Evolutionary conservation across 2,797 vertebrate genomes (phyloP).

Genomic region (Acrocephalus scirpaceus): DNA sequence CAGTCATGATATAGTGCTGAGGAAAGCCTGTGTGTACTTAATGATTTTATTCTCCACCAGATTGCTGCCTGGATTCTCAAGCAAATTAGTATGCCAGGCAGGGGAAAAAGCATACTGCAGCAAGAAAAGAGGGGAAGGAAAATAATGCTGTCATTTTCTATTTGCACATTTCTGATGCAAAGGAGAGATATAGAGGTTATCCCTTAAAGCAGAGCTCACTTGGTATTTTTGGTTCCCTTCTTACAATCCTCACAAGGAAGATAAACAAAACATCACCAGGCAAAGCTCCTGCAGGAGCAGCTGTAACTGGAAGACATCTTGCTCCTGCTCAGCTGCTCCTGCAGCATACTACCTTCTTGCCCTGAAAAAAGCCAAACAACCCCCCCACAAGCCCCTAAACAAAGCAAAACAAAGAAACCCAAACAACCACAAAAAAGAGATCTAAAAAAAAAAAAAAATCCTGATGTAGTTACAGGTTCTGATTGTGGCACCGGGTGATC

Average conservation of each 20-base stretch:
- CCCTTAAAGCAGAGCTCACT: neutral
- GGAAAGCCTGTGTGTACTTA: neutral
- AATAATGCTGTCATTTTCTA: neutral
- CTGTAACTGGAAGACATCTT: constrained; percentile 6
- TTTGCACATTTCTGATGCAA: neutral
- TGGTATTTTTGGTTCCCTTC: neutral
- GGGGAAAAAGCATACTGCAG: neutral
- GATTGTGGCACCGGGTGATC: neutral
- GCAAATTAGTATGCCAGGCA: constrained; percentile 10
- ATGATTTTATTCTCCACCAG: neutral
- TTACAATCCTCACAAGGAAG: neutral
- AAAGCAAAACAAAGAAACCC: neutral
- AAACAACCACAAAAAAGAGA: neutral
- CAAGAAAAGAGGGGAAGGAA: neutral
- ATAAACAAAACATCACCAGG: neutral
- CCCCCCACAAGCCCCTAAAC: neutral
- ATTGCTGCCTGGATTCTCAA: neutral
- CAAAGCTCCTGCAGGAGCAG: neutral
- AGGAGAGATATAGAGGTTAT: neutral
- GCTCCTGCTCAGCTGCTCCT: neutral
- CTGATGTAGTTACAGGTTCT: neutral
- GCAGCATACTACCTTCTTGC: neutral
- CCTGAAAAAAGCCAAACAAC: neutral
- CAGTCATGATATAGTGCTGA: neutral
- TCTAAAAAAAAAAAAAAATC: neutral